Evolutionary conservation across 2,113 vertebrate species (phyloP).

Genomic region (Rhegmatorhina hoffmannsi): DNA sequence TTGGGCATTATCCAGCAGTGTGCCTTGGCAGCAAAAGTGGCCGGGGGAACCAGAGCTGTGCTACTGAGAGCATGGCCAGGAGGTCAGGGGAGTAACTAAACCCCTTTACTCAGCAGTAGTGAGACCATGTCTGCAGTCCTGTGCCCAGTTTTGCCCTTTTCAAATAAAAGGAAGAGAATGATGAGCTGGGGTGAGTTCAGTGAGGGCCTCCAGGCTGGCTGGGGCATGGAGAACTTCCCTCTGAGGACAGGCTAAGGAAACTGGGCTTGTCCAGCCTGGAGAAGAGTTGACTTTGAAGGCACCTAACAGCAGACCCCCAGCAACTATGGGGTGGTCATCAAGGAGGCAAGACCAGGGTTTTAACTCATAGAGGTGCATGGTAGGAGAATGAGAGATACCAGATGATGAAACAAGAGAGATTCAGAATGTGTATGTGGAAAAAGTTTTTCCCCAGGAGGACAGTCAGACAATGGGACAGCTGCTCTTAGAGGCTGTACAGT

Average conservation of each 20-base stretch:
- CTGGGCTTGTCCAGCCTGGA: background rate
- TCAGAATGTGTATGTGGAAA: background rate
- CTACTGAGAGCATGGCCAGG: background rate
- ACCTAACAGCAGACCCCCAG: background rate
- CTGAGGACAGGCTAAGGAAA: background rate
- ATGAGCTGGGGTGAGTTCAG: background rate
- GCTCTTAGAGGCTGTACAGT: background rate
- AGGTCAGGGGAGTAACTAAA: background rate
- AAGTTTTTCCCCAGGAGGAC: background rate
- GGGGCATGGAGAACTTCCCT: background rate
- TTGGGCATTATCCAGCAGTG: background rate
- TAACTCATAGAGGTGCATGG: background rate
- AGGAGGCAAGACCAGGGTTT: background rate
- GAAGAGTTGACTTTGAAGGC: background rate
- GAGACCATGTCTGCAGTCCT: background rate
- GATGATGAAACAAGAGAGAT: background rate
- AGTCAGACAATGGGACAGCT: background rate
- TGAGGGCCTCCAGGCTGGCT: background rate
- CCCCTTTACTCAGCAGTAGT: background rate
- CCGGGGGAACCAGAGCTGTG: background rate
- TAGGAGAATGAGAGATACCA: background rate
- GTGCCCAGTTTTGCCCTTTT: background rate
- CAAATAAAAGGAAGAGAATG: background rate
- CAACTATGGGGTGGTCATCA: background rate
- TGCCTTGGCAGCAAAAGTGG: background rate